Percentiles rank a stretch among this genome's conserved stretches.
Evolutionary conservation across 2,113 vertebrate species (phyloP).

Genomic region (Cryptomyrus ogoouensis): DNA sequence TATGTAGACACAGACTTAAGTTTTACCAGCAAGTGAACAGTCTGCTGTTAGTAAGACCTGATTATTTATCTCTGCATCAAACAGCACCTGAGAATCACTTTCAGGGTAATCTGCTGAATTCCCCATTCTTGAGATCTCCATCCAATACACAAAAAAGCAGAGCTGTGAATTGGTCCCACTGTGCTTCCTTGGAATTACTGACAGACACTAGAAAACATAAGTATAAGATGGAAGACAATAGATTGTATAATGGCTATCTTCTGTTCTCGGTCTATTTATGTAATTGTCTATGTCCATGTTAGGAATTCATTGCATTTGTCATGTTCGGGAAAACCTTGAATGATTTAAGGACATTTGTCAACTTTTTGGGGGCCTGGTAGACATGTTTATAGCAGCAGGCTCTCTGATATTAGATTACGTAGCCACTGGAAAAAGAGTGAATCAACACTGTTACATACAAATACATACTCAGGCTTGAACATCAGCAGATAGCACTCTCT

Average conservation of each 20-base stretch:
- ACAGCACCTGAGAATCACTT: neutral
- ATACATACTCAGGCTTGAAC: neutral
- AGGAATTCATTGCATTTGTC: neutral
- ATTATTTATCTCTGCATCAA: neutral
- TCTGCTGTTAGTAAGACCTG: neutral
- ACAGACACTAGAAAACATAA: neutral
- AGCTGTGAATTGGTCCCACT: neutral
- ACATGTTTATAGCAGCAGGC: neutral
- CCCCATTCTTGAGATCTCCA: neutral
- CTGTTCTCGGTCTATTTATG: neutral
- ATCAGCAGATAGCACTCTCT: neutral
- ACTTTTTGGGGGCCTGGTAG: neutral
- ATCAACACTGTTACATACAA: neutral
- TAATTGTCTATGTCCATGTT: neutral
- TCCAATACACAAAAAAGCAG: neutral
- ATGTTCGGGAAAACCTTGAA: neutral
- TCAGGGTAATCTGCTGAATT: neutral
- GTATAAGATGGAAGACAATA: slow-evolving; percentile 32
- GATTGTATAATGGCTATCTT: slow-evolving; percentile 10
- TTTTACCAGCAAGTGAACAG: neutral
- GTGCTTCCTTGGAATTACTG: neutral
- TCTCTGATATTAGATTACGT: neutral
- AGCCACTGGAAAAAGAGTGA: neutral
- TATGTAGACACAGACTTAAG: neutral
- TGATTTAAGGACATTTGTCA: neutral